A percentile compares a stretch with the other conserved stretches of the same genome.
These are phyloP conservation scores for Drosophila gaucha DNA, from an alignment of 2,888 invertebrate genomes.

Conservation along the genomic window DNA sequence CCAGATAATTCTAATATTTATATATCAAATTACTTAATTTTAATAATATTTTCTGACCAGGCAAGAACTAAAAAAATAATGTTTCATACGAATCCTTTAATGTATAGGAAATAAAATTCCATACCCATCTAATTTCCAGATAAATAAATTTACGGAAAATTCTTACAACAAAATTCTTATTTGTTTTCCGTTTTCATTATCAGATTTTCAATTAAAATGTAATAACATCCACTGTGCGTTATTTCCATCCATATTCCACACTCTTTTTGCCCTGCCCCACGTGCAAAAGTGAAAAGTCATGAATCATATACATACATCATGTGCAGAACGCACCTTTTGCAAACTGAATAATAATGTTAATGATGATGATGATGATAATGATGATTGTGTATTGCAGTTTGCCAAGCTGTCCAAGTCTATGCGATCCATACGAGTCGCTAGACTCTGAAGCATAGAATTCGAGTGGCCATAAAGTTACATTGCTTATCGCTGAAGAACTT, in stretches of 20 bases:
- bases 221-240: slow-evolving; percentile 25
- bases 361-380: slow-evolving; percentile 30
- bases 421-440: slow-evolving; percentile 16
- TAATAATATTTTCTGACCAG: no score
- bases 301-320: slow-evolving; percentile 72
- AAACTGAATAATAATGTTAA: slow-evolving; percentile 47
- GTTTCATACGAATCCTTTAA: no score
- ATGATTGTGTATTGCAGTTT: slow-evolving; percentile 19
- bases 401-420: slow-evolving; percentile 25
- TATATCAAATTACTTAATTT: no score
- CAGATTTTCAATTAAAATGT: background rate
- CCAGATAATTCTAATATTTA: no score
- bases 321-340: slow-evolving; percentile 63
- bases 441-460: slow-evolving; percentile 48
- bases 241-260: slow-evolving; percentile 22
- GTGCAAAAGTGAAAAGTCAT: slow-evolving; percentile 78
- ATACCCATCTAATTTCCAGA: no score
- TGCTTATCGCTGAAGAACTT: slow-evolving; percentile 79
- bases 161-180: background rate
- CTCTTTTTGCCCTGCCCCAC: slow-evolving; percentile 37
- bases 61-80: no score
- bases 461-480: slow-evolving; percentile 76
- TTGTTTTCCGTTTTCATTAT: no score
- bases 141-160: background rate
- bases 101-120: no score